Evolutionary conservation across 2,797 vertebrate species (phyloP), one percentile per base, ranked within the genome.

Genomic region (Danio choprae): DNA sequence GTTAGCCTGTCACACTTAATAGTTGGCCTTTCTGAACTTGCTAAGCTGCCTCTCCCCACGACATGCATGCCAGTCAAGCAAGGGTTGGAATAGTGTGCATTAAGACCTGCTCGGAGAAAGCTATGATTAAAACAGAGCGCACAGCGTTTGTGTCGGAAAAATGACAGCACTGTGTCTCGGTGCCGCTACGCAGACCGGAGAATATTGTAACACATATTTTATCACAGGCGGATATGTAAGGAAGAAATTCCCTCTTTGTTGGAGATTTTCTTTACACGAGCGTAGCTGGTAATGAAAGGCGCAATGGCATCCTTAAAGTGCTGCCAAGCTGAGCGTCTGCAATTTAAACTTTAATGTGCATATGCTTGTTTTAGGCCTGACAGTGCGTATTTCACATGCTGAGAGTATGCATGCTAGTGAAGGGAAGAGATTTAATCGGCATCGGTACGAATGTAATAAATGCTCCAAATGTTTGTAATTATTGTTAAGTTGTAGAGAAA

Each of bases 1-100:
- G 85, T 88, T 82, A 79, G 84, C 80, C 87, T 83, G 87, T 91
- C 87, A 89, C 87, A 83, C 69, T 83, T 86, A 86, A 90, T 89
- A 88, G 87, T 83, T 71, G 83, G 86, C 87, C 77, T 87, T 81
- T 87, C 65, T 89, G 85, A 89, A 85, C 84, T 80, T 51, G 13
- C 36, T 81, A 83, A 68, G 85, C 84, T 71, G 53, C 77, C 0
- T 46, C 67, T 74, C 67, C 65, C 40, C 69, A 84, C 36, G 77
- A 76, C 77, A 70, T 59, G 75, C 51, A 41, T 82, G 83, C 59
- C 78, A 81, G 84, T 81, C 72, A 81, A 65, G 74, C 41, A 71
- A 77, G 58, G 75, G 81, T 81, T 76, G 40, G 59, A 58, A 65
- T 62, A 36, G 73, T 68, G 83, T 79, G 74, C 79, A 81, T 84